Evolutionary conservation across 2,888 invertebrate species (phyloP), one percentile per base, ranked within the genome.

Genomic region (Lampropteryx suffumata): DNA sequence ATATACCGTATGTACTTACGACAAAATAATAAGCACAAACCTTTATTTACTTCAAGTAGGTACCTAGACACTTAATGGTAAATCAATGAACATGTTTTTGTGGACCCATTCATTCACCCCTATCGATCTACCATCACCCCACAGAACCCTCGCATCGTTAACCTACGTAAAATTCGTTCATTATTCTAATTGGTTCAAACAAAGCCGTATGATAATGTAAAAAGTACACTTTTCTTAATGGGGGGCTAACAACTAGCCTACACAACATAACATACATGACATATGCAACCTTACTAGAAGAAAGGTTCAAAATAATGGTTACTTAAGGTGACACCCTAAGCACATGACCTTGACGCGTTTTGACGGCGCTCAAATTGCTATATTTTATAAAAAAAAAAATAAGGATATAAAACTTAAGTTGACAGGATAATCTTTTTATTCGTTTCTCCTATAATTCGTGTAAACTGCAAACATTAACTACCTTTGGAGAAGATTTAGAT

Each of bases 171-270:
- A 40, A 44, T 14, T 24, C 33, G 9, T 14, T 27, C 29, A 43
- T 39, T 52, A 44, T 52, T 44, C 17, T 47, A 50, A 47, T 47
- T 47, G 41, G 46, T 50, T 50, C 14, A 46, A 46, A 48, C 44
- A 30, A 41, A 47, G n/a, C 28, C 33, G 17, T 14, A 34, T 50
- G 42, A 46, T 36, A 52, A 50, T 17, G 42, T 32, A 4, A 11
- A 54, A 41, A 12, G 17, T 8, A 34, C 34, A 34, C 39, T 24
- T 45, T 45, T 36, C 28, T 24, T 27, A 42, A 35, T 48, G 40
- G 17, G 32, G 24, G 14, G 10, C 32, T 45, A 37, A 21, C 39
- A 47, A 33, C 32, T 21, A n/a, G 17, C 17, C 34, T 35, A 29
- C n/a, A n/a, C n/a, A n/a, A n/a, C n/a, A n/a, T n/a, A n/a, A n/a